Percentiles rank a stretch among this genome's conserved stretches.
Conservation (phyloP, 2,113 vertebrate genomes). For the Amazona vittata region DNA sequence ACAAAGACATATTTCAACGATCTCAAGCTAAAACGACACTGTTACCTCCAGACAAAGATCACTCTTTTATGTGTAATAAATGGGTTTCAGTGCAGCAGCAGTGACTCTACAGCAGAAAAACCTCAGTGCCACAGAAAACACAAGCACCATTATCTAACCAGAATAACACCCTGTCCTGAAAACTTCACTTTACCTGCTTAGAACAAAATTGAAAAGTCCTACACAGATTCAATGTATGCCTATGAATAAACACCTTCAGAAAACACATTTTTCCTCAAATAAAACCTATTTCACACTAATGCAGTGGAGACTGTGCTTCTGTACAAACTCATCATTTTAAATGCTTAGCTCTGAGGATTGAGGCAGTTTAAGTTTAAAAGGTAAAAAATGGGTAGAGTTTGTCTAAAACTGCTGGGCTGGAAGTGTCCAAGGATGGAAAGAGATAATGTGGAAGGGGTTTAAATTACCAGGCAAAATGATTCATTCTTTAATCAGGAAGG, state of each 20-base stretch:
- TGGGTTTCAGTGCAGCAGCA: slow-evolving; percentile 40
- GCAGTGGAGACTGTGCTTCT: not conserved
- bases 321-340: not conserved
- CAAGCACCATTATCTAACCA: slow-evolving; percentile 1
- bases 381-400: not conserved
- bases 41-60: slow-evolving; percentile 55
- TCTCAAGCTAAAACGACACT: slow-evolving; percentile 59
- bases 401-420: not conserved
- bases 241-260: not conserved
- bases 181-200: not conserved
- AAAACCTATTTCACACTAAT: not conserved
- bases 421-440: not conserved
- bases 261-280: not conserved
- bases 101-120: not conserved
- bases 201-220: not conserved
- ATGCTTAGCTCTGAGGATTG: not conserved
- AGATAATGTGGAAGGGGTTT: not conserved
- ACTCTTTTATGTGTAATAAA: slow-evolving; percentile 45
- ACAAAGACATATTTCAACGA: slow-evolving; percentile 55
- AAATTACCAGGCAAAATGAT: not conserved
- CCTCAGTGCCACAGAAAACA: not conserved
- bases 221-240: not conserved
- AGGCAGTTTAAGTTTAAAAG: not conserved
- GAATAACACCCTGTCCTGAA: not conserved
- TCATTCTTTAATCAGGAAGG: not conserved